Evolutionary conservation across 2,113 vertebrate species (phyloP).

Genomic region (Euleptes europaea): DNA sequence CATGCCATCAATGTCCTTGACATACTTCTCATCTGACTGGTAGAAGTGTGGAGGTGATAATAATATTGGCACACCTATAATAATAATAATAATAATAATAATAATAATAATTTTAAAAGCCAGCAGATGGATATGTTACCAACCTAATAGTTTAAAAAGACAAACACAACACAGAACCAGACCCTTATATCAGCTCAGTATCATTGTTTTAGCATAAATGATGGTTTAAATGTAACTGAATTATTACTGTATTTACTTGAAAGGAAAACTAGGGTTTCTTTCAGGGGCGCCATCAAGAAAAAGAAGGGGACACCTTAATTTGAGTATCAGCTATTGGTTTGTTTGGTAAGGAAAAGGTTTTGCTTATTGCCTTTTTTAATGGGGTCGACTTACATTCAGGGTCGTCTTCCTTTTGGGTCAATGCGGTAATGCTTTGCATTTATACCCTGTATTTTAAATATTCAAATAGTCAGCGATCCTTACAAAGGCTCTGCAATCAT

Average conservation of each 20-base stretch:
- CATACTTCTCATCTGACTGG: conserved; percentile 84
- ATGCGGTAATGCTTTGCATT: neutral
- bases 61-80: conserved; percentile 89
- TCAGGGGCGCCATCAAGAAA: too few relatives aligned
- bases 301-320: too few relatives aligned
- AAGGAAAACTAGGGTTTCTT: too few relatives aligned
- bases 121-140: neutral
- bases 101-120: neutral
- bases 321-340: too few relatives aligned
- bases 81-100: neutral
- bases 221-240: neutral
- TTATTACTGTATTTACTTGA: too few relatives aligned
- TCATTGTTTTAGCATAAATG: neutral
- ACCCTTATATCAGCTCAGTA: neutral
- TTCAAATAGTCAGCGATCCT: neutral
- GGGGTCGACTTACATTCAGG: too few relatives aligned
- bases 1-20: conserved; percentile 84
- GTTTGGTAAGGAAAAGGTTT: too few relatives aligned
- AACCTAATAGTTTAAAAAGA: neutral
- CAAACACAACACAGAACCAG: too few relatives aligned
- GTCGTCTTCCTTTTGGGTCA: too few relatives aligned
- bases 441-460: neutral
- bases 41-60: conserved; percentile 97
- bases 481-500: neutral
- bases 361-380: too few relatives aligned